These are phyloP conservation scores for Oscheius sp. DNA, from an alignment of 2,888 invertebrate genomes.

Conservation along the genomic window DNA sequence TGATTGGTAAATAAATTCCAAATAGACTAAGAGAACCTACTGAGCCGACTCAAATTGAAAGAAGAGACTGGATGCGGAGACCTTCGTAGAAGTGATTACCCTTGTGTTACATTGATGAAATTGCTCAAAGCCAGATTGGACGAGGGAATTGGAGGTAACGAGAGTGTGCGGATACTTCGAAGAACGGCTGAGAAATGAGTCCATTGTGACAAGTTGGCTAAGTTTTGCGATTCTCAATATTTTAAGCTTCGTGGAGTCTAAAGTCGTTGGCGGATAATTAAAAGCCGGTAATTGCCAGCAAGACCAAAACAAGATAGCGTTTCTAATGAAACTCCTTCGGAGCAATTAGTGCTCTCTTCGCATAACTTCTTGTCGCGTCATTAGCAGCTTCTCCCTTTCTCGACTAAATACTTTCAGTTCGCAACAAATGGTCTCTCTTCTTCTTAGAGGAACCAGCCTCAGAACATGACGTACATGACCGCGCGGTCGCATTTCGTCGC, in stretches of 20 bases:
- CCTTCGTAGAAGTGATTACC: constrained; percentile 29
- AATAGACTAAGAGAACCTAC: neutral
- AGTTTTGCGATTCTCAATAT: neutral
- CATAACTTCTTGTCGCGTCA: too few species aligned
- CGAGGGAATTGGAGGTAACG: constrained; percentile 27
- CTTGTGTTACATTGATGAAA: constrained; percentile 20
- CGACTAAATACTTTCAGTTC: neutral
- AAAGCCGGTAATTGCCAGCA: neutral
- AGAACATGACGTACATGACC: constrained; percentile 14
- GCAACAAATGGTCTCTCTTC: neutral
- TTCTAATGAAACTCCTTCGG: too few species aligned
- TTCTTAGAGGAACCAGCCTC: neutral
- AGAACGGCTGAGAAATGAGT: constrained; percentile 4
- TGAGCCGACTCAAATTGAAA: neutral
- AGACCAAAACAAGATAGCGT: constrained; percentile 2
- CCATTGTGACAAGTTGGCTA: neutral
- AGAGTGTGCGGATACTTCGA: constrained; percentile 12
- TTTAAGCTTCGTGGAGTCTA: neutral
- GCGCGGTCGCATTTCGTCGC: constrained; percentile 26
- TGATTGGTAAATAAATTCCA: too few species aligned
- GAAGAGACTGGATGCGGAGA: constrained; percentile 10
- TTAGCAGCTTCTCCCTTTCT: too few species aligned
- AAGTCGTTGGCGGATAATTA: constrained; percentile 4
- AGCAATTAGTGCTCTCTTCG: too few species aligned
- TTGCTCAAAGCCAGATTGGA: constrained; percentile 26